These are phyloP conservation scores for Strix aluco DNA, from an alignment of 2,113 vertebrate species.

Conservation along the genomic window DNA sequence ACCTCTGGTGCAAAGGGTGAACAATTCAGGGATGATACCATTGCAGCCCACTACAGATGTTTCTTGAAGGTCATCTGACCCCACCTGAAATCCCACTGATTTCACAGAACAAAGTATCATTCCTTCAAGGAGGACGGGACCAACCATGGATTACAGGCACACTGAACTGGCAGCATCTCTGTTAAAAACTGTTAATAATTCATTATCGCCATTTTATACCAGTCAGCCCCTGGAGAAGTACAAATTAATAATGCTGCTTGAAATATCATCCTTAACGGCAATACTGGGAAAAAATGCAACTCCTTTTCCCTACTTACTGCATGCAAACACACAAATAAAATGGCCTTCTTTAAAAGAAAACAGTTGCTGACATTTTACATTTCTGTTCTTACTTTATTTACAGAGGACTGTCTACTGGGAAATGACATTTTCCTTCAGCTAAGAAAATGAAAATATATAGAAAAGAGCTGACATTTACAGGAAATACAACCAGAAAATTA, in stretches of 20 bases:
- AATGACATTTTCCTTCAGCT: slow-evolving; percentile 30
- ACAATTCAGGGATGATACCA: not conserved
- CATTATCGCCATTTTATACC: not conserved
- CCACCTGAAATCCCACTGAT: not conserved
- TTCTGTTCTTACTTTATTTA: slow-evolving; percentile 43
- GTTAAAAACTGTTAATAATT: slow-evolving; percentile 54
- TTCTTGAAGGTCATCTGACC: not conserved
- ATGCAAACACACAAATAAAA: not conserved
- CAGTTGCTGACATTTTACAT: slow-evolving; percentile 59
- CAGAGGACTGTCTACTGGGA: slow-evolving; percentile 13
- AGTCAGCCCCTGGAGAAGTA: not conserved
- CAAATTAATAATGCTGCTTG: slow-evolving; percentile 57
- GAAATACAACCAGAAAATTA: slow-evolving; percentile 32
- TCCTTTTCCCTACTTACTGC: not conserved
- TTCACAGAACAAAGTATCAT: not conserved
- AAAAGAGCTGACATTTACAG: slow-evolving; percentile 29
- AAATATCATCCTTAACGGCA: slow-evolving; percentile 26
- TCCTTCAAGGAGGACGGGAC: not conserved
- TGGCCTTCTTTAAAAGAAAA: slow-evolving; percentile 8
- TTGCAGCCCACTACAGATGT: not conserved
- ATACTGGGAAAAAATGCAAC: not conserved
- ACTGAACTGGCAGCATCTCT: not conserved
- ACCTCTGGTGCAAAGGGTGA: not conserved
- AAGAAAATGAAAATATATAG: slow-evolving; percentile 6
- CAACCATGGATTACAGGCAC: not conserved